phyloP scores from a whole-genome alignment of 2,113 vertebrate genomes.

The Callospermophilus lateralis region DNA sequence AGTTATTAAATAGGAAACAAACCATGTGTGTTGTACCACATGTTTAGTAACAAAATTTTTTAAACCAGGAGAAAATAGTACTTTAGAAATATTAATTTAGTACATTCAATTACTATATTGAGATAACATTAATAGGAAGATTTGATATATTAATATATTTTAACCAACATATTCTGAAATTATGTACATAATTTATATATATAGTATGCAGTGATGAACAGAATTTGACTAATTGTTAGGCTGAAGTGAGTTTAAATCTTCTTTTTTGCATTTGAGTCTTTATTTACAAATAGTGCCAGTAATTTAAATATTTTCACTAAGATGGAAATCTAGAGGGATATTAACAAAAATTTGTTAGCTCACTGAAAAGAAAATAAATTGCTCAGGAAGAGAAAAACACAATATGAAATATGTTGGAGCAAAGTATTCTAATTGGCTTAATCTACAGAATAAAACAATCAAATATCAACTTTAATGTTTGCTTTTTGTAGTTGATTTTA shows the following conservation, averaged over 20 bases:
- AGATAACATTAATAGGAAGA: not conserved
- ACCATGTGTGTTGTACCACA: not conserved
- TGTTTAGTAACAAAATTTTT: not conserved
- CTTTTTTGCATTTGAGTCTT: not conserved
- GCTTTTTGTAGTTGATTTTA: not conserved
- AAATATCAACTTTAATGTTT: not conserved
- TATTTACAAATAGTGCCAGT: conserved; percentile 10
- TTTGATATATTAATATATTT: not conserved
- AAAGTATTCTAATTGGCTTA: not conserved
- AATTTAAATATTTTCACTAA: not conserved
- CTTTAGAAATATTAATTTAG: not conserved
- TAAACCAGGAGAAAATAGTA: not conserved
- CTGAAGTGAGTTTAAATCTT: not conserved
- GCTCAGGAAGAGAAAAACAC: not conserved
- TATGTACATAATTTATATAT: not conserved
- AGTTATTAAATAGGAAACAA: not conserved
- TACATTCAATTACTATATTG: not conserved
- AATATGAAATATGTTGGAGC: not conserved
- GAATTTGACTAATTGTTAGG: not conserved
- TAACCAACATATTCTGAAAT: not conserved
- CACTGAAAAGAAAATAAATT: conserved; percentile 19
- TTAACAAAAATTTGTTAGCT: not conserved
- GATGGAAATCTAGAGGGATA: not conserved
- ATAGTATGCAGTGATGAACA: not conserved
- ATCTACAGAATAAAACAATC: not conserved